Evolutionary conservation across 2,797 vertebrate species (phyloP).

Genomic region (Sebastes vulpes): DNA sequence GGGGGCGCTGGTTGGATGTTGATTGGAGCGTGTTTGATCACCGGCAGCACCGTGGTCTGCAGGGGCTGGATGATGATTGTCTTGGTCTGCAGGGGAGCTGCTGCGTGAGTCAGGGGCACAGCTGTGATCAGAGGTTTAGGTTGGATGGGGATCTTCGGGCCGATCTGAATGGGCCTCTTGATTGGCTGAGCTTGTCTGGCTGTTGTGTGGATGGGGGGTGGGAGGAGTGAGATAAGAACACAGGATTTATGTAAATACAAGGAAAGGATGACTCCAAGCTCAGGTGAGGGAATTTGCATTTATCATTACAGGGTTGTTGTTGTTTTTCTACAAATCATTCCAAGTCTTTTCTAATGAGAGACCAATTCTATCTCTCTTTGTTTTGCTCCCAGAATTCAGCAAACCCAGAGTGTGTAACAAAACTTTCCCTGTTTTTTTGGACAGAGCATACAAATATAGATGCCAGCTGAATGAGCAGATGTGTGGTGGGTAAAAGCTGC

Average conservation of each 20-base stretch:
- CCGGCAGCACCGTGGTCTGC: constrained; percentile 84
- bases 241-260: neutral
- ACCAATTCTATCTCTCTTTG: neutral
- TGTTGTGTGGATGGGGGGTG: constrained; percentile 41
- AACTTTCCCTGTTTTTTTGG: neutral
- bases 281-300: neutral
- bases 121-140: constrained; percentile 91
- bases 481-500: neutral
- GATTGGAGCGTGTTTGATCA: constrained; percentile 88
- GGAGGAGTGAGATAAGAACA: constrained; percentile 2
- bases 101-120: constrained; percentile 84
- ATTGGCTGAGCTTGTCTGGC: constrained; percentile 77
- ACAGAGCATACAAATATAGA: constrained; percentile 3
- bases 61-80: constrained; percentile 94
- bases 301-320: neutral
- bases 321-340: neutral
- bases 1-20: constrained; percentile 90
- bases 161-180: constrained; percentile 87
- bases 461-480: neutral
- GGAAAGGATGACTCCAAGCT: neutral
- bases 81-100: constrained; percentile 88
- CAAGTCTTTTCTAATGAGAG: neutral
- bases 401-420: neutral
- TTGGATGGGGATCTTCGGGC: constrained; percentile 91
- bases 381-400: neutral